phyloP scores from a whole-genome alignment of 1,140 invertebrate genomes.

The Triops cancriformis region DNA sequence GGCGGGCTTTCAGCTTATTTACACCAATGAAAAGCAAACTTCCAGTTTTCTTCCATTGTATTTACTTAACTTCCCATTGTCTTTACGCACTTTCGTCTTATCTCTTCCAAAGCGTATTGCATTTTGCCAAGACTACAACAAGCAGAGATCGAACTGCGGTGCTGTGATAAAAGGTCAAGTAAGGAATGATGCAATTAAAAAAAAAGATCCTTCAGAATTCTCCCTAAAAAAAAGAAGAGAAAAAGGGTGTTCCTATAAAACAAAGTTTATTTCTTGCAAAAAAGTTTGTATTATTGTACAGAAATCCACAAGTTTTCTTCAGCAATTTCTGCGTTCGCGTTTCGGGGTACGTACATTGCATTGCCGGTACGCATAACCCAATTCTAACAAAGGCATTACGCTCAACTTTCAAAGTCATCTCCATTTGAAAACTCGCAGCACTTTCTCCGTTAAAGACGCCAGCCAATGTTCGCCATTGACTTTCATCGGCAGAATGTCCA shows the following conservation, averaged over 20 bases:
- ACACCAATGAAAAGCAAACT: neutral
- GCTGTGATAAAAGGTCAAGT: neutral
- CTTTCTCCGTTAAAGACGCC: constrained; percentile 54
- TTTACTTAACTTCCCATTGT: neutral
- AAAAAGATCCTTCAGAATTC: neutral
- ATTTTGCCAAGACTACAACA: neutral
- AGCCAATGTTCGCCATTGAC: constrained; percentile 46
- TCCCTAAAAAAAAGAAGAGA: neutral
- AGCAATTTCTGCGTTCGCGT: neutral
- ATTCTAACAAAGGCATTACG: neutral
- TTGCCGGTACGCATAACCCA: neutral
- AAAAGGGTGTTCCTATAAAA: neutral
- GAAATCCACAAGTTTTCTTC: constrained; percentile 18
- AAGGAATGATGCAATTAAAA: neutral
- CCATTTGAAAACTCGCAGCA: constrained; percentile 51
- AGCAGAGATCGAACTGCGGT: neutral
- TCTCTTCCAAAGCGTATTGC: neutral
- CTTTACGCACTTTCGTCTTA: neutral
- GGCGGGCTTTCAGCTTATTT: neutral
- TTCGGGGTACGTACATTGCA: neutral
- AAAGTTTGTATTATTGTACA: constrained; percentile 12
- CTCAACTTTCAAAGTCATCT: neutral
- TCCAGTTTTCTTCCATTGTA: neutral
- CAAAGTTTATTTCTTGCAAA: constrained; percentile 18
- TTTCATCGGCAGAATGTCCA: constrained; percentile 54